A percentile compares a stretch with the other conserved stretches of the same genome.
phyloP scores from a whole-genome alignment of 2,888 invertebrate species.

The Galerucella pusilla region DNA sequence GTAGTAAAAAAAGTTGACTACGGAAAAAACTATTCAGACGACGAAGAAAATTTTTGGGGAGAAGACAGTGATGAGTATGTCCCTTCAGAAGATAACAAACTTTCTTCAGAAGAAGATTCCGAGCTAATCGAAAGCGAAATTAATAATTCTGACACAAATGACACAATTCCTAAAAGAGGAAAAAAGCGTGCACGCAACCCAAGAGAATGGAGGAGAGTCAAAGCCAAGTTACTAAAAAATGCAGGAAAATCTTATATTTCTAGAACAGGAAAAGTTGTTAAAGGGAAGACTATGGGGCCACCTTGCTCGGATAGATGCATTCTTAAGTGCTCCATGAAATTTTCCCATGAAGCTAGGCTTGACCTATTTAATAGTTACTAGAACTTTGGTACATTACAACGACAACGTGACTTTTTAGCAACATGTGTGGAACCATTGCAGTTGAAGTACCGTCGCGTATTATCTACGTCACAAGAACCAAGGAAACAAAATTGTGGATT shows the following conservation, averaged over 20 bases:
- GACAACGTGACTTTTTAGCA: neutral
- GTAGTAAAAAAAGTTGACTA: neutral
- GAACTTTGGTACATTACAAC: neutral
- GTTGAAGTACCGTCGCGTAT: neutral
- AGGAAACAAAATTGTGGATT: conserved; percentile 35
- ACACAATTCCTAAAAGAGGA: neutral
- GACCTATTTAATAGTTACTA: neutral
- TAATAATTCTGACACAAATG: neutral
- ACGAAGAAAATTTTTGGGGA: conserved; percentile 1
- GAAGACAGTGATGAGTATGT: conserved; percentile 2
- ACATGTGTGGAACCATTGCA: conserved; percentile 4
- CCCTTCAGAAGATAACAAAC: neutral
- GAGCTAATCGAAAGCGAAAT: neutral
- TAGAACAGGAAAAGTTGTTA: neutral
- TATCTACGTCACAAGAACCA: conserved; percentile 8
- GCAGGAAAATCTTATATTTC: neutral
- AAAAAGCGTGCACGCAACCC: conserved; percentile 4
- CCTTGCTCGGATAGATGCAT: neutral
- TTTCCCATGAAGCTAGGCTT: conserved; percentile 2
- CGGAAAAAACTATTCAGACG: neutral
- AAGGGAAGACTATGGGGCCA: conserved; percentile 2
- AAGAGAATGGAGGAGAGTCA: neutral
- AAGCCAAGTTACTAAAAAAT: neutral
- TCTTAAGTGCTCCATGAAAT: conserved; percentile 4
- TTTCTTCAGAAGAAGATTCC: conserved; percentile 3